These are phyloP conservation scores for Leptopilina clavipes DNA, from an alignment of 1,140 invertebrate species.

Conservation along the genomic window DNA sequence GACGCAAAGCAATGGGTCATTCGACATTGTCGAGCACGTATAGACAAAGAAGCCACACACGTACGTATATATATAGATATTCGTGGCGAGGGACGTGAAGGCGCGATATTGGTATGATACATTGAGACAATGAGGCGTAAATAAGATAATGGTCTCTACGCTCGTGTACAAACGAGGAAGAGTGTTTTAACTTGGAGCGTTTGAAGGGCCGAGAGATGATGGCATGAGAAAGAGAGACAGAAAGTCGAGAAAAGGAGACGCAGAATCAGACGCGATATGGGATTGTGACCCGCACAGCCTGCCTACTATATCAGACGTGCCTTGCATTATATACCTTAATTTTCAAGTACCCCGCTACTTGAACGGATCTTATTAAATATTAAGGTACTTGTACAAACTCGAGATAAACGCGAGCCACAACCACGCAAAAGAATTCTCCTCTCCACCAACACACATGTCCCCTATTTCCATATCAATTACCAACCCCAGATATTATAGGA, in stretches of 20 bases:
- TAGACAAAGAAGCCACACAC: constrained; percentile 43
- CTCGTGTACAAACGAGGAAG: constrained; percentile 61
- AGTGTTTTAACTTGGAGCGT: constrained; percentile 55
- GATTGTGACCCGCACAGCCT: constrained; percentile 69
- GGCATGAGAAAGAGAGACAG: constrained; percentile 42
- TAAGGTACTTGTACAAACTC: constrained; percentile 50
- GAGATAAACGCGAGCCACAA: constrained; percentile 47
- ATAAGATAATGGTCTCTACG: constrained; percentile 72
- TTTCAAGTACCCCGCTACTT: constrained; percentile 45
- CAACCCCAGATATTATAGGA: too few relatives aligned
- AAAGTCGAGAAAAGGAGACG: constrained; percentile 46
- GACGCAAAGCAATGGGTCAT: constrained; percentile 16
- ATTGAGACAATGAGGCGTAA: constrained; percentile 74
- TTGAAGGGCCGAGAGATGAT: constrained; percentile 59
- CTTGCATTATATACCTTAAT: constrained; percentile 57
- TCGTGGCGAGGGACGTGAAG: constrained; percentile 53
- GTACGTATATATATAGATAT: constrained; percentile 55
- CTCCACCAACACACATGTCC: too few relatives aligned
- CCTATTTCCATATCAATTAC: too few relatives aligned
- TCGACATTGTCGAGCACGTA: constrained; percentile 40
- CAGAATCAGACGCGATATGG: constrained; percentile 62
- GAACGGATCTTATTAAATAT: constrained; percentile 49
- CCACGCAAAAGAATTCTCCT: constrained; percentile 50
- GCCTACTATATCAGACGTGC: constrained; percentile 65
- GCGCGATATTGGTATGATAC: constrained; percentile 70